phyloP scores from a whole-genome alignment of 2,888 invertebrate genomes.

The Sacculina carcini region DNA sequence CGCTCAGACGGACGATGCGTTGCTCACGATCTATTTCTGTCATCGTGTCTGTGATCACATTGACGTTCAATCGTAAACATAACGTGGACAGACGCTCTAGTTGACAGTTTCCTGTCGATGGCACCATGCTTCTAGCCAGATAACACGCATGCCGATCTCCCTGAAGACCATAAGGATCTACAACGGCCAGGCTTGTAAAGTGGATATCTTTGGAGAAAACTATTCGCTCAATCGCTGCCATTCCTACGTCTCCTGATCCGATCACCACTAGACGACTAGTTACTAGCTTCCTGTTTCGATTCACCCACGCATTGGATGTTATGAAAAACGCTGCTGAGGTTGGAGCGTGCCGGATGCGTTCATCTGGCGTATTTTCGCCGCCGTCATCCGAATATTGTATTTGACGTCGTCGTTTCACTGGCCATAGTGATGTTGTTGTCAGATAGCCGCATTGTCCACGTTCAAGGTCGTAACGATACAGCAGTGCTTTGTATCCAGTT shows the following conservation, averaged over 20 bases:
- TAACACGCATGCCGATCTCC: constrained; percentile 18
- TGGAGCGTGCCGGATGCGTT: background rate
- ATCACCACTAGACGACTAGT: background rate
- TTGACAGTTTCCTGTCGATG: background rate
- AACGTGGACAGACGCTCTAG: constrained; percentile 22
- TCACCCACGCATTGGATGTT: background rate
- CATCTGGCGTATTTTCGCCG: background rate
- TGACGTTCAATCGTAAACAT: constrained; percentile 34
- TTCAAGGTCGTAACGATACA: too few relatives aligned
- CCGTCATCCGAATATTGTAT: background rate
- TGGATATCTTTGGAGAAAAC: constrained; percentile 21
- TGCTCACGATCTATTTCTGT: constrained; percentile 29
- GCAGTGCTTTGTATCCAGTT: constrained; percentile 29
- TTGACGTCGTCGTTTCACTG: background rate
- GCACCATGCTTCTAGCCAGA: constrained; percentile 16
- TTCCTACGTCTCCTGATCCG: background rate
- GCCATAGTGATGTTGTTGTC: background rate
- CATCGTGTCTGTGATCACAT: constrained; percentile 33
- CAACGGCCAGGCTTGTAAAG: constrained; percentile 40
- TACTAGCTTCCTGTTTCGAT: background rate
- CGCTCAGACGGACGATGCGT: background rate
- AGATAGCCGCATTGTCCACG: constrained; percentile 14
- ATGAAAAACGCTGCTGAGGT: background rate
- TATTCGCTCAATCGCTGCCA: background rate
- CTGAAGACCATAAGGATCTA: constrained; percentile 37